Percentiles rank a stretch among this genome's conserved stretches.
Conservation (phyloP, 2,888 invertebrate genomes). For the Nephrotoma flavescens region DNA sequence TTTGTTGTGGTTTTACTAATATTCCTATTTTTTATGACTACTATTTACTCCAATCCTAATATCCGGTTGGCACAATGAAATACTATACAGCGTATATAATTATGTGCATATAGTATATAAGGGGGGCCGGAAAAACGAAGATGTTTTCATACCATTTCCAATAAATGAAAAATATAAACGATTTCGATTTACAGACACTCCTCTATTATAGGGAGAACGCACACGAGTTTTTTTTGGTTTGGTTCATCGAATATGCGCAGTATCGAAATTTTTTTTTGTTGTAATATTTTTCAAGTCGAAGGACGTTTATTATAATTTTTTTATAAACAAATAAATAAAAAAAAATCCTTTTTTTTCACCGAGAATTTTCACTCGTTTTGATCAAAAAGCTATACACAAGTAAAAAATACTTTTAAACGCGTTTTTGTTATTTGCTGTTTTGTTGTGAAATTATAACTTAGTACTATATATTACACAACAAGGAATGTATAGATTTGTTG, state of each 20-base stretch:
- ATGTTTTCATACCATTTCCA: background rate
- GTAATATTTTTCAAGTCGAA: background rate
- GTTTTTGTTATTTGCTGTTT: background rate
- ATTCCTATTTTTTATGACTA: background rate
- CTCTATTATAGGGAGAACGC: background rate
- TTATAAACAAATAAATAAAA: background rate
- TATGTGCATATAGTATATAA: background rate
- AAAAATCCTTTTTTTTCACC: background rate
- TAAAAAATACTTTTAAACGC: background rate
- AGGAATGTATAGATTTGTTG: background rate
- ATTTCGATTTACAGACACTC: background rate
- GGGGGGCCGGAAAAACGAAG: background rate
- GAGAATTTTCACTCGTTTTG: background rate
- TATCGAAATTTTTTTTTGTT: background rate
- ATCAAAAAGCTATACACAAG: background rate
- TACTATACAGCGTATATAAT: background rate
- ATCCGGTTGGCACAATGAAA: background rate
- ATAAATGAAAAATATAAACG: background rate
- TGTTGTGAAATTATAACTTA: background rate
- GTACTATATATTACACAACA: background rate
- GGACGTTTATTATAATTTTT: background rate
- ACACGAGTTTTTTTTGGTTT: background rate
- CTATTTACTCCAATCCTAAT: background rate
- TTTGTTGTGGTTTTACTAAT: background rate
- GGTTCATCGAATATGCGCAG: background rate